Base-by-base conservation (phyloP, 1,140 invertebrate genomes). In the Drosophila serrata region DNA sequence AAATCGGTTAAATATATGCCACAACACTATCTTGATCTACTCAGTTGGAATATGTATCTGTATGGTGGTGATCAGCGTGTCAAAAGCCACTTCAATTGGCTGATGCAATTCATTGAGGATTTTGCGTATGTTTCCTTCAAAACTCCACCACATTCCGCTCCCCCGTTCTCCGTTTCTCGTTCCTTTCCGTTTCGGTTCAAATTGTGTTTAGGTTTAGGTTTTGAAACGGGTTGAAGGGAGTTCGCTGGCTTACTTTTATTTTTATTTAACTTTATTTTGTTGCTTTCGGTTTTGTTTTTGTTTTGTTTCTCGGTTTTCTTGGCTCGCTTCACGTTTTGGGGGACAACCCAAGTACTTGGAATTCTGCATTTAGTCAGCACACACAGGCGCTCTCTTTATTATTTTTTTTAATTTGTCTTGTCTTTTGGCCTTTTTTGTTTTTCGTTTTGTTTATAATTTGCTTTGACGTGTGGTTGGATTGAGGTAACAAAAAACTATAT, bases 101-200 rank as follows among this genome's bases (percentile, higher is more conserved):
- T 84, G 81, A 84, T 81, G 81, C 43, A 84, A 84, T 84, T 85
- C 65, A 77, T 80, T 77, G 75, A 57, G 76, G 48, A 57, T 31
- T 63, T 84, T 84, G 73, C 81, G 57, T 68, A 17, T 22, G 59
- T 60, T 51, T 49, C 51, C 51, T 37, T 55, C 51, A 55, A 55
- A 55, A 55, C 51, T 55, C 51, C 51, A 11, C 19, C n/a, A n/a
- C n/a, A n/a, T n/a, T n/a, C 37, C 37, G 37, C 17, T 42, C 39
- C 17, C 17, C 39, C 37, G 15, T n/a, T n/a, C 15, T n/a, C 40
- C 40, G 17, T 43, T 48, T 8, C 15, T 6, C 42, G 22, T 46
- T 46, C 29, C 27, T 48, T 48, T 49, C 11, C 17, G 27, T 12
- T 59, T 31, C 1, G 43, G 24, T 48, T 48, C 49, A 51, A 29